A percentile compares a stretch with the other conserved stretches of the same genome.
Conservation (phyloP, 2,797 vertebrate species). For the Artibeus jamaicensis region DNA sequence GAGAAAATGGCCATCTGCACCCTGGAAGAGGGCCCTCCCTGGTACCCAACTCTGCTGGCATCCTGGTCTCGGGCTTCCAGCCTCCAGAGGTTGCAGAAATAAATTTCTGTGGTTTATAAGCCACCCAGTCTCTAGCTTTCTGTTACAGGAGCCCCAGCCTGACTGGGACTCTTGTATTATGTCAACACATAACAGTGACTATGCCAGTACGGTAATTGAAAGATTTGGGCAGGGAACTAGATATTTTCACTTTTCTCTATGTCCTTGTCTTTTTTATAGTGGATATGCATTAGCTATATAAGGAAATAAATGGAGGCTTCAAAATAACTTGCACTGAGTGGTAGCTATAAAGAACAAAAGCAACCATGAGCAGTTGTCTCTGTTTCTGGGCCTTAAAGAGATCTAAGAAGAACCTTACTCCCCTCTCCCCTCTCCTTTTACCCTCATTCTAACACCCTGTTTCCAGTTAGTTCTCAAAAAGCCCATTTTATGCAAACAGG, state of each 20-base stretch:
- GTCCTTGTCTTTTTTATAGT: neutral
- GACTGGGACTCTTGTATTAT: neutral
- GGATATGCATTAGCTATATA: neutral
- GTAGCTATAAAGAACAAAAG: neutral
- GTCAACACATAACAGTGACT: neutral
- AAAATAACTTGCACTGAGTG: neutral
- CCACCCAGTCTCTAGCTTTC: neutral
- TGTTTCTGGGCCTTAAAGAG: neutral
- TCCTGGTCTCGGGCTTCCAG: neutral
- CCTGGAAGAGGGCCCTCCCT: neutral
- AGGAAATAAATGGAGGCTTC: neutral
- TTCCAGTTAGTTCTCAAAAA: neutral
- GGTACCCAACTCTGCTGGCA: neutral
- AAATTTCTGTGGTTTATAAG: neutral
- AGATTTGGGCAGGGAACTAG: neutral
- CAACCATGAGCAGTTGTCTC: neutral
- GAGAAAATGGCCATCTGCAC: neutral
- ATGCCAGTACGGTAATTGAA: neutral
- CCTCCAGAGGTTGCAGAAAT: neutral
- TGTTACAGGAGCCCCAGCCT: neutral
- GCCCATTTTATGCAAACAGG: neutral
- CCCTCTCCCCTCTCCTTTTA: too few species aligned
- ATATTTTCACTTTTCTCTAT: neutral
- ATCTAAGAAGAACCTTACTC: neutral
- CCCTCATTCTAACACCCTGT: fast-evolving